Evolutionary conservation across 2,113 vertebrate genomes (phyloP).

Genomic region (Podarcis raffonei): DNA sequence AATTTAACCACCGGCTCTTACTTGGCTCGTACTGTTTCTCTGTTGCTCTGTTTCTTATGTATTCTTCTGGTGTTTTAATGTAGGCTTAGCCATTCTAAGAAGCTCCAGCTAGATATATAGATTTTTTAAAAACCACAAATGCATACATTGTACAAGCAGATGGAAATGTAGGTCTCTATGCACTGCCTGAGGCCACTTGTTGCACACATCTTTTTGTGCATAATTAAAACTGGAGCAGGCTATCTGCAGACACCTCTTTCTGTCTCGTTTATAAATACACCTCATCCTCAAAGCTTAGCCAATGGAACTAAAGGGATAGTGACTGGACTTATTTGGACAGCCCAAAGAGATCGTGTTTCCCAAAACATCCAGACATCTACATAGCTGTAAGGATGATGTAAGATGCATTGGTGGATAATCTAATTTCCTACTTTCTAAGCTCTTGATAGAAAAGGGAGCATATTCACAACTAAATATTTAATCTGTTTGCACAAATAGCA

Average conservation of each 20-base stretch:
- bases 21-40: neutral
- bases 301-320: neutral
- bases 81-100: neutral
- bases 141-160: neutral
- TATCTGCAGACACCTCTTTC: neutral
- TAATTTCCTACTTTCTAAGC: neutral
- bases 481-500: neutral
- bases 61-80: neutral
- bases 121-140: neutral
- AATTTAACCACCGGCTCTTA: neutral
- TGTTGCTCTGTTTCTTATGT: neutral
- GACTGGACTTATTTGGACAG: neutral
- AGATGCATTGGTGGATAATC: neutral
- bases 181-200: neutral
- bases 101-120: neutral
- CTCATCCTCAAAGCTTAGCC: neutral
- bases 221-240: neutral
- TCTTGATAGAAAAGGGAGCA: neutral
- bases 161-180: neutral
- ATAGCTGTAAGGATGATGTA: neutral
- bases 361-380: neutral
- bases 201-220: neutral
- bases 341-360: neutral
- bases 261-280: neutral
- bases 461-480: neutral